A percentile compares a stretch with the other conserved stretches of the same genome.
phyloP scores from a whole-genome alignment of 2,888 invertebrate species.

The Rhaphigaster nebulosa region DNA sequence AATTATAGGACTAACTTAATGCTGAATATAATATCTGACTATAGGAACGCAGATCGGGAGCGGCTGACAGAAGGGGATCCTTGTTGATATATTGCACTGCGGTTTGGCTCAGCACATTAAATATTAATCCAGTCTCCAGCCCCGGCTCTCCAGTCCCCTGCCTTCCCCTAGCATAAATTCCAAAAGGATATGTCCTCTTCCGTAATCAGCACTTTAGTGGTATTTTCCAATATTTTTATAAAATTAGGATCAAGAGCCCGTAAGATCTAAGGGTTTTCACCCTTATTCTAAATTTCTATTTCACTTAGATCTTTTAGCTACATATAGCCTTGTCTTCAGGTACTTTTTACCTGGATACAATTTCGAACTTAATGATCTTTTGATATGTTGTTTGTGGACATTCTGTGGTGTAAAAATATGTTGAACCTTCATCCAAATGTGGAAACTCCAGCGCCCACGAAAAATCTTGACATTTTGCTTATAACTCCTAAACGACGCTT shows the following conservation, averaged over 20 bases:
- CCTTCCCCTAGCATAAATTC: not conserved
- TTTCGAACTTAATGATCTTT: no score
- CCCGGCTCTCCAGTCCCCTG: not conserved
- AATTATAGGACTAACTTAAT: not conserved
- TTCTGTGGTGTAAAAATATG: no score
- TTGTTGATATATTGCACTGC: constrained; percentile 25
- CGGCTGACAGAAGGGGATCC: constrained; percentile 6
- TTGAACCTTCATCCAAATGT: no score
- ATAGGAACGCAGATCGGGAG: not conserved
- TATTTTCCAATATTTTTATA: not conserved
- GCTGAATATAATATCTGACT: constrained; percentile 28
- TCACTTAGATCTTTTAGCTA: no score
- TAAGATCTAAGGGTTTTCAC: no score
- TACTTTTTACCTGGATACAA: no score
- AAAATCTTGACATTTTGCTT: no score
- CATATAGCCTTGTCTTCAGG: no score
- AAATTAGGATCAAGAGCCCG: not conserved
- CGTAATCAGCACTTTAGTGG: constrained; percentile 5
- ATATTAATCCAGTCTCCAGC: constrained; percentile 36
- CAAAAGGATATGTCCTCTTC: not conserved
- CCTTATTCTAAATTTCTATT: no score
- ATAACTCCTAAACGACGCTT: no score
- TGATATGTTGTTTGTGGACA: no score
- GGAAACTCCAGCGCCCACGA: no score
- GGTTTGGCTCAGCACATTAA: constrained; percentile 49